Percentiles rank a stretch among this genome's conserved stretches.
Evolutionary conservation across 2,797 vertebrate genomes (phyloP).

Genomic region (Sebastiscus albofasciatus): DNA sequence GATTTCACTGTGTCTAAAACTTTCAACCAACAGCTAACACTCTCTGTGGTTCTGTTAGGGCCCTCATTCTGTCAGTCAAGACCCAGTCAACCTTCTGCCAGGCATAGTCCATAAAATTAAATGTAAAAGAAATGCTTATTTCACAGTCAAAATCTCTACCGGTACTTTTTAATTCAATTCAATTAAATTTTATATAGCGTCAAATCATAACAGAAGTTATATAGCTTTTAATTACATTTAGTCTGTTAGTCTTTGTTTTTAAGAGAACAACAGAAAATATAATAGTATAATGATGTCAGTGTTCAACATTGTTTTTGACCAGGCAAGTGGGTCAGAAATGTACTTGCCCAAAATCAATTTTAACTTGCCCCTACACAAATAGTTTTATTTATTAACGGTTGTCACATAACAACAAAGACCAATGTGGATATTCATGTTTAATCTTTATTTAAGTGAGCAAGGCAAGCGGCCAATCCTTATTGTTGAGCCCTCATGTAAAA

Average conservation of each 20-base stretch:
- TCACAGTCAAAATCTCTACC: not conserved
- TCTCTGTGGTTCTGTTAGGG: constrained; percentile 5
- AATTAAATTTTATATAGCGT: no score
- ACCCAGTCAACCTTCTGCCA: constrained; percentile 14
- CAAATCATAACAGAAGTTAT: no score
- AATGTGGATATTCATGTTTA: no score
- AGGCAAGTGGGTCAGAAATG: no score
- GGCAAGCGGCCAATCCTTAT: no score
- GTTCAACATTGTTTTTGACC: not conserved
- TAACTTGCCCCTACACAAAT: no score
- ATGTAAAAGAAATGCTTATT: not conserved
- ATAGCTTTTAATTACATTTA: not conserved
- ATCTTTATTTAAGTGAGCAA: no score
- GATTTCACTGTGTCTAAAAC: not conserved
- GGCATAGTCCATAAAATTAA: not conserved
- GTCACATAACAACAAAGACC: no score
- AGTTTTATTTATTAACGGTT: no score
- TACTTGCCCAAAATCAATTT: no score
- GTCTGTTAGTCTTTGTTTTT: not conserved
- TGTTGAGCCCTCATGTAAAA: no score
- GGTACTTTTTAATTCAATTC: no score
- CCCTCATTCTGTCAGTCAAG: constrained; percentile 47
- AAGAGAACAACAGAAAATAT: not conserved
- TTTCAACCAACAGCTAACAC: not conserved
- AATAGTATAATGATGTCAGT: not conserved